phyloP scores from a whole-genome alignment of 2,113 vertebrate species.

The Colius striatus region DNA sequence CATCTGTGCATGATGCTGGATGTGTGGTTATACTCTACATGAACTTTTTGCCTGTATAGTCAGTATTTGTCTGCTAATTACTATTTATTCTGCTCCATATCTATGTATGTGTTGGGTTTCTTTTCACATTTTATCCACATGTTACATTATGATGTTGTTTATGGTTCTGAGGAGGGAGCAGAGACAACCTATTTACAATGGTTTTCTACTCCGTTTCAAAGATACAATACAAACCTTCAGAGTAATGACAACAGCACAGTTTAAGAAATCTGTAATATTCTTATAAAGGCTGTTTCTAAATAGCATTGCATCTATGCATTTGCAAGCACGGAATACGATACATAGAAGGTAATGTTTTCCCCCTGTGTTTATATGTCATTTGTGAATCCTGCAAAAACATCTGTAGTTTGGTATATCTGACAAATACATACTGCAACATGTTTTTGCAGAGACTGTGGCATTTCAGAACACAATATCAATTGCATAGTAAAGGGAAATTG shows the following conservation, averaged over 20 bases:
- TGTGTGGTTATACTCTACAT: fast-evolving
- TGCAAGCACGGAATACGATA: neutral
- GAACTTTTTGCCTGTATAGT: neutral
- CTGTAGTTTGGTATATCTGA: neutral
- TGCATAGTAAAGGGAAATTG: neutral
- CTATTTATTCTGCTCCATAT: neutral
- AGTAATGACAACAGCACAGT: neutral
- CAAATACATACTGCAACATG: fast-evolving
- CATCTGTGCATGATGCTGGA: neutral
- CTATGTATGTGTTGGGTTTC: neutral
- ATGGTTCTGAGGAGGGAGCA: neutral
- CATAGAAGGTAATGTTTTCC: neutral
- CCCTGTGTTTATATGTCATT: neutral
- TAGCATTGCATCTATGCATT: neutral
- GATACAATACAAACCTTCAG: neutral
- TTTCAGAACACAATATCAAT: neutral
- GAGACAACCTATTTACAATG: neutral
- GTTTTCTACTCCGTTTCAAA: neutral
- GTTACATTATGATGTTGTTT: neutral
- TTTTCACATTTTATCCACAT: neutral
- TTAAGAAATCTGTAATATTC: neutral
- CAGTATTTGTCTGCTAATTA: neutral
- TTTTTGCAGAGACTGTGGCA: neutral
- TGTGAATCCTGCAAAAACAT: neutral
- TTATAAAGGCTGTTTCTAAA: neutral